These are phyloP conservation scores for Odontocerum albicorne DNA, from an alignment of 2,888 invertebrate genomes.

Conservation along the genomic window DNA sequence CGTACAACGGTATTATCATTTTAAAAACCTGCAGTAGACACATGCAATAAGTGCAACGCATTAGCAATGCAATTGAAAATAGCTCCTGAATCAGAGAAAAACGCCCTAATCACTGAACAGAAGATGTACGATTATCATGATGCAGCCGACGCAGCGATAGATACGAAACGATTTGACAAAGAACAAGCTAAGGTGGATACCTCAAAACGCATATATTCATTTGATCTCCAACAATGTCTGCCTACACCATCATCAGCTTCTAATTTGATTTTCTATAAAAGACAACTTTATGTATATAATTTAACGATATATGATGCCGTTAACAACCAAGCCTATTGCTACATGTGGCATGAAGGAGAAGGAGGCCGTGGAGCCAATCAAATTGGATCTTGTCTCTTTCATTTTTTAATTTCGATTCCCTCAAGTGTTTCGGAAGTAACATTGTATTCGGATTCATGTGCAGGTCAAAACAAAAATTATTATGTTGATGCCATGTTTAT, in stretches of 20 bases:
- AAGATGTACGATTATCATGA: too few species aligned
- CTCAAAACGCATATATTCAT: slow-evolving; percentile 9
- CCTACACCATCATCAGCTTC: slow-evolving; percentile 39
- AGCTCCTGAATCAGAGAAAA: too few species aligned
- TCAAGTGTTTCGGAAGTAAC: neutral
- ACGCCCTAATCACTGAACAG: too few species aligned
- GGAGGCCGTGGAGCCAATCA: slow-evolving; percentile 38
- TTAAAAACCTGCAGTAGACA: too few species aligned
- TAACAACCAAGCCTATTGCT: slow-evolving; percentile 36
- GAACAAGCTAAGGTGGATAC: slow-evolving; percentile 1
- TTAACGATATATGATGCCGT: slow-evolving; percentile 38
- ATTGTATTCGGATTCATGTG: slow-evolving; percentile 1
- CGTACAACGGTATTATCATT: too few species aligned
- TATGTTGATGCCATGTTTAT: slow-evolving; percentile 19
- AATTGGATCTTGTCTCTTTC: slow-evolving; percentile 38
- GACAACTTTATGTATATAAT: slow-evolving; percentile 40
- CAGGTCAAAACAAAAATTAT: slow-evolving; percentile 10
- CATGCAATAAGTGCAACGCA: too few species aligned
- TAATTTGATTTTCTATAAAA: slow-evolving; percentile 40
- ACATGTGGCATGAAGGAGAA: slow-evolving; percentile 40
- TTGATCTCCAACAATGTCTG: slow-evolving; percentile 38
- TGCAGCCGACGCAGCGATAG: too few species aligned
- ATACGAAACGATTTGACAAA: too few species aligned
- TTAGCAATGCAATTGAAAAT: too few species aligned
- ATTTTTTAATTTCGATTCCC: slow-evolving; percentile 28